Percentiles rank a stretch among this genome's conserved stretches.
Evolutionary conservation across 1,140 invertebrate species (phyloP).

Genomic region (Lepidotrigona ventralis): DNA sequence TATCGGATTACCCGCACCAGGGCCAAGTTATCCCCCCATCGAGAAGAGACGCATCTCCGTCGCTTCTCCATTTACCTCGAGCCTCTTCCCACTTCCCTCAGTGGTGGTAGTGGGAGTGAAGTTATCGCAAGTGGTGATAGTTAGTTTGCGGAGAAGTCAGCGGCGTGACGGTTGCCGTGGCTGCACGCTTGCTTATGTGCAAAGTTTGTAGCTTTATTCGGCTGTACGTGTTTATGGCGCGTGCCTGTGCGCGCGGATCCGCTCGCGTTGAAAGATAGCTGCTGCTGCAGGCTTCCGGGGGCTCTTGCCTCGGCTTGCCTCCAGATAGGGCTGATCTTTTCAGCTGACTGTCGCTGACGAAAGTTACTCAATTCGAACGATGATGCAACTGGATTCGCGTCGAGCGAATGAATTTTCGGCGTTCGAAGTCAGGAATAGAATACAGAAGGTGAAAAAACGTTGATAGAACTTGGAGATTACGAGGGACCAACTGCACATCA

Average conservation of each 20-base stretch:
- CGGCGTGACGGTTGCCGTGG: conserved; percentile 51
- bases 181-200: conserved; percentile 50
- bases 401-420: background rate
- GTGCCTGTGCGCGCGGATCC: conserved; percentile 2
- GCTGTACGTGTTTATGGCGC: conserved; percentile 43
- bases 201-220: conserved; percentile 51
- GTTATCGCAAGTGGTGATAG: conserved; percentile 74
- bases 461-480: too few species aligned
- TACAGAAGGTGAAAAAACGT: too few species aligned
- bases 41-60: conserved; percentile 29
- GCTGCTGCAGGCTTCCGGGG: background rate
- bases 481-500: too few species aligned
- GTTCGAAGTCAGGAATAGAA: background rate
- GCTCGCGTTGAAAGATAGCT: conserved; percentile 2
- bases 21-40: conserved; percentile 34
- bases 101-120: conserved; percentile 41
- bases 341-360: background rate
- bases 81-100: background rate
- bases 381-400: background rate
- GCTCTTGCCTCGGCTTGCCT: background rate
- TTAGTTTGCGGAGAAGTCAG: conserved; percentile 72
- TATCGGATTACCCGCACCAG: conserved; percentile 73
- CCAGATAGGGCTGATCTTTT: background rate
- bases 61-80: conserved; percentile 16
- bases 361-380: background rate